A percentile compares a stretch with the other conserved stretches of the same genome.
phyloP scores from a whole-genome alignment of 1,140 invertebrate species.

The Solen grandis region DNA sequence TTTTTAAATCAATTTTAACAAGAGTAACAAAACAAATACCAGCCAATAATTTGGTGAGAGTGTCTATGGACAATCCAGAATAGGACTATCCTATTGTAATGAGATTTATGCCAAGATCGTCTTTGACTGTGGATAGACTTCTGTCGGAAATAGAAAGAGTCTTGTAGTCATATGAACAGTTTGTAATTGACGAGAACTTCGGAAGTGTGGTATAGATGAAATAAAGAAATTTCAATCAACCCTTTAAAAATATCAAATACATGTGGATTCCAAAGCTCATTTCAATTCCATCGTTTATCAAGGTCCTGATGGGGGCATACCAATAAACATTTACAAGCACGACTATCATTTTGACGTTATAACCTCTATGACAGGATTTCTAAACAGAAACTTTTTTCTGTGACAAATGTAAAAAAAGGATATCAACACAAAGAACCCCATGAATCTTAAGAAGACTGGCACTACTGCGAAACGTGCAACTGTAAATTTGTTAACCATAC shows the following conservation, averaged over 20 bases:
- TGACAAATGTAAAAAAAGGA: slow-evolving; percentile 11
- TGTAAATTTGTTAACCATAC: too few relatives aligned
- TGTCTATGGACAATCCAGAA: slow-evolving; percentile 19
- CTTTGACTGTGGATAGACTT: slow-evolving; percentile 1
- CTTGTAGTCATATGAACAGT: background rate
- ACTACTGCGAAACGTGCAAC: too few relatives aligned
- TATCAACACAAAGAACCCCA: slow-evolving; percentile 19
- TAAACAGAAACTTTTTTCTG: slow-evolving; percentile 29
- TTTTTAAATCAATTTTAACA: background rate
- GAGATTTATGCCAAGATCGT: background rate
- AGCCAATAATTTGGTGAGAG: background rate
- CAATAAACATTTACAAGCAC: slow-evolving; percentile 10
- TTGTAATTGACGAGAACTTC: too few relatives aligned
- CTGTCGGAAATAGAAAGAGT: slow-evolving; percentile 15
- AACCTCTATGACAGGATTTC: slow-evolving; percentile 17
- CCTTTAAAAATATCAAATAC: background rate
- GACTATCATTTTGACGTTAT: slow-evolving; percentile 24
- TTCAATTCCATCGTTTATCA: slow-evolving; percentile 24
- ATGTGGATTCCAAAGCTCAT: slow-evolving; percentile 6
- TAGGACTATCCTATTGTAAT: slow-evolving; percentile 2
- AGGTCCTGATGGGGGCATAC: slow-evolving; percentile 18
- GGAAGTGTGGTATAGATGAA: slow-evolving; percentile 7
- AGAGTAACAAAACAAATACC: slow-evolving; percentile 9
- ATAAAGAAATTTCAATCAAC: slow-evolving; percentile 9
- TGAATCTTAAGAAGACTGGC: slow-evolving; percentile 14